These are phyloP conservation scores for Neogobius melanostomus DNA, from an alignment of 2,113 vertebrate genomes.

Conservation along the genomic window DNA sequence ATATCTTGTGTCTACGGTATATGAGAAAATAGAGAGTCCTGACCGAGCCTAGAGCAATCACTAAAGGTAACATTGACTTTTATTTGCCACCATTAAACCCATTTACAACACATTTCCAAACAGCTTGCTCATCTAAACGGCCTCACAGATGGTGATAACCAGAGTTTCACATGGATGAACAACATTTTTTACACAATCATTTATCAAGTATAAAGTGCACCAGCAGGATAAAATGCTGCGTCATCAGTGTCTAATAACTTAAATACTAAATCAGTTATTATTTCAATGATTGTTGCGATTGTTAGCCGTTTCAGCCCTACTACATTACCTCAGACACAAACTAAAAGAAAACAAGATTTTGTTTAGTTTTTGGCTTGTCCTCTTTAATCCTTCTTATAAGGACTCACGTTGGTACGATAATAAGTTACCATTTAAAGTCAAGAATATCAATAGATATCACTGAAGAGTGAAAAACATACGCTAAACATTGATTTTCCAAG, in stretches of 20 bases:
- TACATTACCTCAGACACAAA: too few species aligned
- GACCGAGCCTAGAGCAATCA: neutral
- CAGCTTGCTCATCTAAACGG: neutral
- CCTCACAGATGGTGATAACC: constrained; percentile 25
- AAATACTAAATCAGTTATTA: too few species aligned
- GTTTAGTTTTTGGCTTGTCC: too few species aligned
- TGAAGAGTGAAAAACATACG: too few species aligned
- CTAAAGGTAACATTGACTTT: neutral
- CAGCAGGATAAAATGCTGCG: constrained; percentile 1
- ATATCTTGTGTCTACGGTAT: neutral
- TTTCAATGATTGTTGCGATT: too few species aligned
- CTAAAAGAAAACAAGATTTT: too few species aligned
- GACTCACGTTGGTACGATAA: too few species aligned
- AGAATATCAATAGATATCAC: too few species aligned
- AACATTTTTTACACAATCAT: constrained; percentile 16
- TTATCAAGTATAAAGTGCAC: constrained; percentile 19
- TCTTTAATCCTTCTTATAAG: too few species aligned
- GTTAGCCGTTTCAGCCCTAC: too few species aligned
- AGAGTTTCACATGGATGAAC: constrained; percentile 22
- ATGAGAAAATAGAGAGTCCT: neutral
- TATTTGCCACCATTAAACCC: neutral
- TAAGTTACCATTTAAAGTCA: too few species aligned
- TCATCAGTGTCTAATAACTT: neutral
- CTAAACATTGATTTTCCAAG: too few species aligned
- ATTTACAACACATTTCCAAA: neutral